These are phyloP conservation scores for Eciton burchellii DNA, from an alignment of 1,140 invertebrate genomes.

Conservation along the genomic window DNA sequence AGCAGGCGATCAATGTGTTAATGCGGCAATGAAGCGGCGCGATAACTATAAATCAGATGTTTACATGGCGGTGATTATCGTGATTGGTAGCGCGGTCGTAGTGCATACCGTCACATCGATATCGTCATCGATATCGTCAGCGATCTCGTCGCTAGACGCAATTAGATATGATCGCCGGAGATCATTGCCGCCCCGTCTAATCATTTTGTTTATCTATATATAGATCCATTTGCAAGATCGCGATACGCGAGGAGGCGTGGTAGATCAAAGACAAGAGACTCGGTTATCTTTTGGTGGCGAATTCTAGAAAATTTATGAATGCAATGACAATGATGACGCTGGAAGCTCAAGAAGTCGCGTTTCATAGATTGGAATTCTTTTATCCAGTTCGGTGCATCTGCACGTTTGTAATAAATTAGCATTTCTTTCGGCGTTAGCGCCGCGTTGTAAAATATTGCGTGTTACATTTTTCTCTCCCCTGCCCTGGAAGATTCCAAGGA, in stretches of 20 bases:
- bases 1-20: too few relatives aligned
- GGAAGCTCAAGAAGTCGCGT: too few relatives aligned
- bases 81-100: not conserved
- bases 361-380: too few relatives aligned
- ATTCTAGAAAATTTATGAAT: not conserved
- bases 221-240: not conserved
- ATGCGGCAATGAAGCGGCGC: not conserved
- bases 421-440: too few relatives aligned
- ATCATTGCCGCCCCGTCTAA: not conserved
- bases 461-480: too few relatives aligned
- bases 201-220: slow-evolving; percentile 26
- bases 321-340: too few relatives aligned
- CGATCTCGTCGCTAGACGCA: not conserved
- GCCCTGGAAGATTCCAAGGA: too few relatives aligned
- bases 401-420: too few relatives aligned
- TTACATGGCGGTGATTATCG: slow-evolving; percentile 17
- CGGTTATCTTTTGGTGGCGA: too few relatives aligned
- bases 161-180: not conserved
- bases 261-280: not conserved
- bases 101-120: not conserved
- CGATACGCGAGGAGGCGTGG: not conserved
- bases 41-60: slow-evolving; percentile 2
- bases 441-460: too few relatives aligned
- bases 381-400: too few relatives aligned
- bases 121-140: not conserved